Base-by-base conservation (phyloP, 2,888 invertebrate species). In the Amblyteles armatorius region DNA sequence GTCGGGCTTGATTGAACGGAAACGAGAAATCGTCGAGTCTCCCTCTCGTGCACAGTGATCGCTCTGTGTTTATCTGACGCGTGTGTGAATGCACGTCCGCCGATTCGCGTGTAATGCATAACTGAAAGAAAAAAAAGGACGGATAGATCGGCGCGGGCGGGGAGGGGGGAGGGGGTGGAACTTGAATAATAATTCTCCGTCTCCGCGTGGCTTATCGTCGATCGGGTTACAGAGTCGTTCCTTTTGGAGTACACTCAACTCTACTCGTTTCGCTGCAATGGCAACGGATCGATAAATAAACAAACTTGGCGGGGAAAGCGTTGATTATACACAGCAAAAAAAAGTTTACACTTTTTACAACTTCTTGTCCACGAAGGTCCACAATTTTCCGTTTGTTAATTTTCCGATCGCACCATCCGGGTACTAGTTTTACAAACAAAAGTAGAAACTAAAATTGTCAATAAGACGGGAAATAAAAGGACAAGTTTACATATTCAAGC, bases 11-110 rank as follows among this genome's bases (percentile, higher is more conserved):
- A 85, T 85, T 85, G 85, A 85, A 85, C 85, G 85, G 85, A 85
- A 85, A 85, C 85, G 85, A 85, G 85, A 85, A 85, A 85, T 82
- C 85, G 85, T 85, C 85, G 85, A 82, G 85, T 79, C 77, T 81
- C 80, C 68, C 81, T 72, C 81, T 33, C 48, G 44, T 57, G 76
- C 82, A 85, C 82, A 85, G 85, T 82, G 71, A 82, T 72, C 79
- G 82, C 82, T 79, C 85, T 85, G 82, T 82, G 72, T 82, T 79
- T 85, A 82, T 85, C 76, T 68, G 57, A 57, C 19, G n/a, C 55
- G 13, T 52, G 50, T 50, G 55, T 57, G 26, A 3, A 33, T 52
- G n/a, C 16, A 55, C 55, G 72, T 78, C 48, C 50, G 73, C 48
- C 50, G 22, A 67, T 19, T 22, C 7, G 36, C 33, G 22, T 55